phyloP scores from a whole-genome alignment of 2,888 invertebrate species.

The Heliconius sara region DNA sequence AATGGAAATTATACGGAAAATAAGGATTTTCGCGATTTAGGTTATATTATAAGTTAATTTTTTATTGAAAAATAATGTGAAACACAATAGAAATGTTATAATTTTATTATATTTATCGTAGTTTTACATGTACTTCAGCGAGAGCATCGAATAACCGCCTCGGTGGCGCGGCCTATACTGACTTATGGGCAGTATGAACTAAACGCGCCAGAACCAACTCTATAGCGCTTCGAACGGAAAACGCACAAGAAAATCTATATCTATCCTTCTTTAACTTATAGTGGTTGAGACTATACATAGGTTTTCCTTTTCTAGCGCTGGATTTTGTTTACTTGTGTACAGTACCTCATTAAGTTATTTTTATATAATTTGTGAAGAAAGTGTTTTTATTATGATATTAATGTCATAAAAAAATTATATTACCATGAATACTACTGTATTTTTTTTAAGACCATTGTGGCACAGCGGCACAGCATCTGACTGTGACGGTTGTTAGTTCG shows the following conservation, averaged over 20 bases:
- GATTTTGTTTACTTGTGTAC: slow-evolving; percentile 41
- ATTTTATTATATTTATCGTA: slow-evolving; percentile 58
- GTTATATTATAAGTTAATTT: slow-evolving; percentile 47
- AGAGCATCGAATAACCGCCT: slow-evolving; percentile 61
- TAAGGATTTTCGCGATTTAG: slow-evolving; percentile 45
- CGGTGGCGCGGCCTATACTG: slow-evolving; percentile 73
- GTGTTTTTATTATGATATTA: background rate
- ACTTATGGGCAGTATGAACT: slow-evolving; percentile 65
- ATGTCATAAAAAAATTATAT: background rate
- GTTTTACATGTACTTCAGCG: slow-evolving; percentile 58
- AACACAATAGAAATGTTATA: slow-evolving; percentile 57
- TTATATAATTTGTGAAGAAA: slow-evolving; percentile 1
- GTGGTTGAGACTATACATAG: slow-evolving; percentile 37
- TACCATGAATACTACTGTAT: no score
- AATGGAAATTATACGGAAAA: slow-evolving; percentile 36
- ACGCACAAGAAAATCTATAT: slow-evolving; percentile 67
- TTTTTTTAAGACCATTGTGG: no score
- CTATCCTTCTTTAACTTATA: slow-evolving; percentile 60
- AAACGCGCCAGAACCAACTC: slow-evolving; percentile 55
- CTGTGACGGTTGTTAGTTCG: no score
- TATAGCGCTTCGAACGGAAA: slow-evolving; percentile 55
- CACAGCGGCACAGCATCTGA: no score
- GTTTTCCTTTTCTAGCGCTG: slow-evolving; percentile 58
- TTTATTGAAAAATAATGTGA: slow-evolving; percentile 44
- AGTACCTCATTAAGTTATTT: slow-evolving; percentile 39